Percentiles rank a stretch among this genome's conserved stretches.
These are phyloP conservation scores for Enteromius viviparus DNA, from an alignment of 2,797 vertebrate genomes.

Conservation along the genomic window DNA sequence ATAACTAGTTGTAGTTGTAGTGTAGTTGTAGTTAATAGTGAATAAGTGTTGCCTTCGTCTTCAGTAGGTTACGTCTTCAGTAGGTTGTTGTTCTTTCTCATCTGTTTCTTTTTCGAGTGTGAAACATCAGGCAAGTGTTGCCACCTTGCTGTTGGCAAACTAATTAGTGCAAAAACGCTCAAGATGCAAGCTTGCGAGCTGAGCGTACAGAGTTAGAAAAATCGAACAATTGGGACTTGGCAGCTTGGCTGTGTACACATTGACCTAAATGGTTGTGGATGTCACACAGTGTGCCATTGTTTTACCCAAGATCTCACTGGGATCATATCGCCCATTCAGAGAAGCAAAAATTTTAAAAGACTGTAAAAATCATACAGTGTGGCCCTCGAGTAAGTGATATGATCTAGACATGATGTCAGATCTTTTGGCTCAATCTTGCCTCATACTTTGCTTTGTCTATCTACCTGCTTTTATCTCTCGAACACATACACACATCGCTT, in stretches of 20 bases:
- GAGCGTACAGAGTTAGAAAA: background rate
- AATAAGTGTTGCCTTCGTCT: background rate
- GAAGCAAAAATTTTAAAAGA: background rate
- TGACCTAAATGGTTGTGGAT: background rate
- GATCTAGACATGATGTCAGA: background rate
- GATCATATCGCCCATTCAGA: background rate
- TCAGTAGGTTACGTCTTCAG: background rate
- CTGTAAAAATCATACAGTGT: background rate
- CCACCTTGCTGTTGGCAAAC: background rate
- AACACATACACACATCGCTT: conserved; percentile 1
- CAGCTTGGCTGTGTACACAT: background rate
- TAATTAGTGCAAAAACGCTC: background rate
- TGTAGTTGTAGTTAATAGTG: too few species aligned
- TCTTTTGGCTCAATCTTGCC: conserved; percentile 1
- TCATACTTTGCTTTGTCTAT: conserved; percentile 8
- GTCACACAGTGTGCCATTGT: background rate
- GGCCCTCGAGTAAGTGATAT: background rate
- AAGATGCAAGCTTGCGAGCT: background rate
- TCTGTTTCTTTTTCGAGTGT: background rate
- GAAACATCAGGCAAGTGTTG: background rate
- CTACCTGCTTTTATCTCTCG: background rate
- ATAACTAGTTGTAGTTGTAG: too few species aligned
- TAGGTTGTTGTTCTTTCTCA: background rate
- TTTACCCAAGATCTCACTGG: background rate
- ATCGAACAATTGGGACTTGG: background rate